Evolutionary conservation across 2,888 invertebrate species (phyloP), one percentile per base, ranked within the genome.

Genomic region (Cryptocheilus praepositus): DNA sequence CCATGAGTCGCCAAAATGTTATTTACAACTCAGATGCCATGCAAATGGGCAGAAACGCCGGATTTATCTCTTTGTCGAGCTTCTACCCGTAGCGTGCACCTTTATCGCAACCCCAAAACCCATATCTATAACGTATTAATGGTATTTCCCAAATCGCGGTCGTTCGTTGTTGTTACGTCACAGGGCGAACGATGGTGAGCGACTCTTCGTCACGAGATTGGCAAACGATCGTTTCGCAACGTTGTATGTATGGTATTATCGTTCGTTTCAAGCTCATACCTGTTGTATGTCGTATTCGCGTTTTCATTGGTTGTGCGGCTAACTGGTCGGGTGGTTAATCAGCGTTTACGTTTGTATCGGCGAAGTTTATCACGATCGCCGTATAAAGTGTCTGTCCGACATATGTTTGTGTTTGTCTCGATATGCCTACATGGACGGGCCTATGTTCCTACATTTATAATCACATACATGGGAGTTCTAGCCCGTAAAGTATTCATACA

Each of bases 361-460:
- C 36, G 73, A 80, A 80, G 77, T 84, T 83, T 83, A 83, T 85
- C 81, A 81, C 83, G 81, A 83, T 81, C 78, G 71, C 71, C 71
- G 67, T 74, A 79, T 81, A 80, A 78, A 73, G 73, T 70, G 73
- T 70, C 64, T 60, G 70, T 71, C 76, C 66, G 69, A 73, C 75
- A 16, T 45, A 25, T 58, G 8, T 25, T 8, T 11, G 13, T 11
- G 36, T 36, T 36, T 36, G 11, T 36, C 36, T 36, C 36, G 36
- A 36, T 36, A 36, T 36, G 36, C 11, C 7, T 36, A 11, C 11
- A 36, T 11, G 36, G 3, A 7, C 13, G 11, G 1, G 11, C 8
- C 7, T 1, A 36, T 11, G 1, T 7, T 8, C 36, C 4, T 36
- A 36, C 36, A 11, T 11, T 36, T 36, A 36, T 36, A 11, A 36